phyloP scores from a whole-genome alignment of 53 echinoderm and acorn worm genomes.

The Paracentrotus lividus region DNA sequence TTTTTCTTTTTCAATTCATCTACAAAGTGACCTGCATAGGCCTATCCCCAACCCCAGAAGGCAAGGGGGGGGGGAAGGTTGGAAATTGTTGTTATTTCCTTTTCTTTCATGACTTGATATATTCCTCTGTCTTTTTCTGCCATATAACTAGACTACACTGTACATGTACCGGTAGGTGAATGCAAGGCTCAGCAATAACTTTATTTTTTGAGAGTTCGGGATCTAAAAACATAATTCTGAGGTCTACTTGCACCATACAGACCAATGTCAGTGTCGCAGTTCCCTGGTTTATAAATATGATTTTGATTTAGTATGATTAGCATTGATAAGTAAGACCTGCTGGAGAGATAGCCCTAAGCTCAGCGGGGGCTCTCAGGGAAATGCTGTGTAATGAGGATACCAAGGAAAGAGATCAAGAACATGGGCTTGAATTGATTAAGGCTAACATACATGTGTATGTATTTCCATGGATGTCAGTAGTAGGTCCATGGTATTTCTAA shows the following conservation, averaged over 20 bases:
- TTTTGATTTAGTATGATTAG: conserved; percentile 24
- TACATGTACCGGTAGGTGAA: no score
- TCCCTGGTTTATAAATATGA: not conserved
- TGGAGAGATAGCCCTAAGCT: not conserved
- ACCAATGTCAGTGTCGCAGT: not conserved
- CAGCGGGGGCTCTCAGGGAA: not conserved
- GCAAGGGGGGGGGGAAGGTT: no score
- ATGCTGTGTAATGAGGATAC: not conserved
- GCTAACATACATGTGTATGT: not conserved
- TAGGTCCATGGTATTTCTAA: no score
- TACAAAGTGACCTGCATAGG: no score
- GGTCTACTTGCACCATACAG: not conserved
- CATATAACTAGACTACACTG: no score
- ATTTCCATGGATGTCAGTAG: no score
- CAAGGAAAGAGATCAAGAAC: not conserved
- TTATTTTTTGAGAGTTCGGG: no score
- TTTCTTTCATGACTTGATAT: no score
- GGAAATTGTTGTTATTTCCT: no score
- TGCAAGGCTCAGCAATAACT: no score
- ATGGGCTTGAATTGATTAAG: conserved; percentile 38
- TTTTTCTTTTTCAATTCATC: no score
- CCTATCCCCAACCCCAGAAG: not conserved
- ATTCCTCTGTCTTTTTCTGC: no score
- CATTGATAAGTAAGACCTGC: not conserved
- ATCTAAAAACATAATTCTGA: not conserved